Evolutionary conservation across 2,888 invertebrate genomes (phyloP), one percentile per base, ranked within the genome.

Genomic region (Theretra japonica): DNA sequence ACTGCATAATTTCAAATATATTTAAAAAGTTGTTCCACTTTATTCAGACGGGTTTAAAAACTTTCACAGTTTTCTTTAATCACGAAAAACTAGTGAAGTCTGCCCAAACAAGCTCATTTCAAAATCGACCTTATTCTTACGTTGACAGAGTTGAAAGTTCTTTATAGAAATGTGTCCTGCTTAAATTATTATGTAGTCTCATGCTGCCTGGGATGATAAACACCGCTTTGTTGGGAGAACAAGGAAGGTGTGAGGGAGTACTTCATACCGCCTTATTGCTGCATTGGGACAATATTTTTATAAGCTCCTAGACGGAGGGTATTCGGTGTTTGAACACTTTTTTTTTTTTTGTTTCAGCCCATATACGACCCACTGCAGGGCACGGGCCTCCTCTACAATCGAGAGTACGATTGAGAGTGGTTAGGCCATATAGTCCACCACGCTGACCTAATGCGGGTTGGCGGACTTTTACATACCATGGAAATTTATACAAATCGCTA

Each of bases 11-110:
- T 58, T 25, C 23, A 58, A 58, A 58, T 25, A 58, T 17, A 58
- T 25, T 58, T 28, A 58, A 58, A 58, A 58, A 58, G 58, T 58
- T 58, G 53, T 53, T 53, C 53, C 19, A 53, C 53, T 53, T n/a
- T 53, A 58, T 58, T 58, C 58, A 25, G 15, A 25, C 58, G 25
- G 17, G 58, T 17, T 58, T 58, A 25, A 57, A 57, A 58, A 58
- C 58, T 58, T 58, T 3, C 25, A 23, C 25, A 25, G 58, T 58
- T 58, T 58, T 58, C 58, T 58, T 58, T 58, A 58, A 58, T 58
- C 58, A 58, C 58, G 58, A 58, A 17, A 17, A 23, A 58, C 58
- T 58, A 58, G 15, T 58, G 4, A 58, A 11, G 25, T 25, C 17
- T 17, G 25, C 17, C 23, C 15, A 25, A 58, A 25, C 17, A n/a